Evolutionary conservation across 2,797 vertebrate species (phyloP), one percentile per base, ranked within the genome.

Genomic region (Sebastes itinus): DNA sequence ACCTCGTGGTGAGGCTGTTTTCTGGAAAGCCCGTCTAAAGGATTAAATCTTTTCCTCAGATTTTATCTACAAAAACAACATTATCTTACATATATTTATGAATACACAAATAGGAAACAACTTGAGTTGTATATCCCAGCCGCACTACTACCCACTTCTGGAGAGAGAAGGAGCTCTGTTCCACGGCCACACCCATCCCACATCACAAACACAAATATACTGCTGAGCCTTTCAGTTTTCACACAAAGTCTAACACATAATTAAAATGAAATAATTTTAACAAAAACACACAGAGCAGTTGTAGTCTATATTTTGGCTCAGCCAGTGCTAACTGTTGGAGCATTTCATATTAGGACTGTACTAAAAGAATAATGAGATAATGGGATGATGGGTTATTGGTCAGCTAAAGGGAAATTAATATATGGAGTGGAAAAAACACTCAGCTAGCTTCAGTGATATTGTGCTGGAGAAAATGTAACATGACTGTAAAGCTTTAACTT

Each of bases 171-270:
- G 4, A 62, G 18, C 65, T 59, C 56, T 30, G 16, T 78, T 62
- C 22, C 72, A 74, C 58, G 56, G 60, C 38, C 68, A 74, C 86
- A 71, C 81, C 83, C 76, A 23, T 55, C 58, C 85, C 73, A 42
- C 67, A 42, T 33, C 74, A 42, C 22, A 54, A 75, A 76, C 75
- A 74, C 58, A 77, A 79, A 83, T 22, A 75, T 18, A 18, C 42
- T 38, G 69, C 68, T 33, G 54, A 67, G 18, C 9, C 59, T 14
- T 23, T 28, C 72, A 69, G 8, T 74, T 78, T 72, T 84, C 67
- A 78, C 62, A 78, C 69, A 46, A 78, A 77, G 33, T 67, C 67
- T 5, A 18, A 56, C 75, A 49, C 63, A 33, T 75, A 73, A 78
- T 74, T 76, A 76, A 63, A 70, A 85, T 30, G 2, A 61, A 74